These are phyloP conservation scores for Callaeas wilsoni DNA, from an alignment of 2,113 vertebrate species.

Conservation along the genomic window DNA sequence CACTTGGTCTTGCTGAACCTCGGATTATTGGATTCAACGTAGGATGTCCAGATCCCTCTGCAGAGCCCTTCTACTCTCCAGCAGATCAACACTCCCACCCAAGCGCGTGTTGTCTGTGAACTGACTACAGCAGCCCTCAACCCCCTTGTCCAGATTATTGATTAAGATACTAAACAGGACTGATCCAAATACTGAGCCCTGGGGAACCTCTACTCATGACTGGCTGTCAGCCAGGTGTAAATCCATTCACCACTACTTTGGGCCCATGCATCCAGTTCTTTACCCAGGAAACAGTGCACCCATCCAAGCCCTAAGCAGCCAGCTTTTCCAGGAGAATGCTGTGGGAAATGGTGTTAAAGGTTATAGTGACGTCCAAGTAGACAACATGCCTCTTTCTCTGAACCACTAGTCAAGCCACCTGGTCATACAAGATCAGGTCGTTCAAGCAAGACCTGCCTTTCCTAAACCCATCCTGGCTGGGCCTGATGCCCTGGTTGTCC, in stretches of 20 bases:
- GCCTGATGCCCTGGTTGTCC: not conserved
- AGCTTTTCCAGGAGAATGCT: not conserved
- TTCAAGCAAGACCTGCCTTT: not conserved
- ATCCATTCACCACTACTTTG: not conserved
- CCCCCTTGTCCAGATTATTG: not conserved
- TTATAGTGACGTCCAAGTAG: not conserved
- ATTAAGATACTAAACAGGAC: not conserved
- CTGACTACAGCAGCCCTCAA: not conserved
- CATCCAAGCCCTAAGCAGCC: not conserved
- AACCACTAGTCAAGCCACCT: not conserved
- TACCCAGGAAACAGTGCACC: not conserved
- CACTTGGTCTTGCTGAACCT: not conserved
- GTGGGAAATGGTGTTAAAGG: not conserved
- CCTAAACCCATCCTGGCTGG: not conserved
- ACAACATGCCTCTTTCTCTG: not conserved
- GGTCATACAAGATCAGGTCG: not conserved
- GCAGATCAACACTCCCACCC: not conserved
- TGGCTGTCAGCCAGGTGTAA: not conserved
- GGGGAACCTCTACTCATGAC: not conserved
- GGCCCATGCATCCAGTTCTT: not conserved
- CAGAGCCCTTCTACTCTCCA: not conserved
- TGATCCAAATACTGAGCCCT: not conserved
- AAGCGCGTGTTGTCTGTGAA: not conserved
- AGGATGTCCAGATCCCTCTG: not conserved
- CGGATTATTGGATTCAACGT: rapidly evolving